Conservation (phyloP, 1,140 invertebrate species). For the Ceratina australensis region DNA sequence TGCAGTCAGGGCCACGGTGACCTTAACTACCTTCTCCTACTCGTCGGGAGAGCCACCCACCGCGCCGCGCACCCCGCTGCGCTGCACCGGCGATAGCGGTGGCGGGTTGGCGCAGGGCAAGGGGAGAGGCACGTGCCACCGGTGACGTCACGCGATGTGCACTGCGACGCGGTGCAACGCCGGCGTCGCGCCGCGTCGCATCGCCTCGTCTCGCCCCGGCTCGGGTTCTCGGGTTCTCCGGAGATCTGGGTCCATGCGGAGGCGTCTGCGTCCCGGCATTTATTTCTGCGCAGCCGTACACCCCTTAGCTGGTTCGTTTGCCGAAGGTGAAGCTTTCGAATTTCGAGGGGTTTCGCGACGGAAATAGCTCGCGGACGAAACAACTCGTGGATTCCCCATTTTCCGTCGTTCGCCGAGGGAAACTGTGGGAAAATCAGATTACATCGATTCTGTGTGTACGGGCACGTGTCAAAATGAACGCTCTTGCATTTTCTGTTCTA, state of each 20-base stretch:
- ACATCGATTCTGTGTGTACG: no score
- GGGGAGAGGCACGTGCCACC: constrained; percentile 73
- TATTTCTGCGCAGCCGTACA: no score
- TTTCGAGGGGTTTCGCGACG: no score
- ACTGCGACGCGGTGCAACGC: constrained; percentile 67
- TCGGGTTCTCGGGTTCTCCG: background rate
- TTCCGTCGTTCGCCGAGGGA: no score
- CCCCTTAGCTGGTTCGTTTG: no score
- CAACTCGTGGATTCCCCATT: no score
- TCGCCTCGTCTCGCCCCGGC: no score
- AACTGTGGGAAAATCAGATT: no score
- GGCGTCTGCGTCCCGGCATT: constrained; percentile 35
- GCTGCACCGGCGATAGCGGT: constrained; percentile 39
- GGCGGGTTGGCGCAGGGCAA: constrained; percentile 43
- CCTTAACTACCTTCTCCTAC: constrained; percentile 71
- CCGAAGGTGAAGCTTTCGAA: no score
- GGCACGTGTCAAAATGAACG: no score
- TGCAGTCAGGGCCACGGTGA: constrained; percentile 79
- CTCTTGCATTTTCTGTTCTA: no score
- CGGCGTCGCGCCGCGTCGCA: constrained; percentile 48
- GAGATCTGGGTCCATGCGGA: constrained; percentile 59
- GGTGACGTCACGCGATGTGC: constrained; percentile 74
- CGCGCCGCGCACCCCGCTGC: constrained; percentile 28
- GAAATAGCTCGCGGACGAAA: no score
- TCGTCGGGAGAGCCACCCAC: constrained; percentile 31